Percentiles rank a stretch among this genome's conserved stretches.
Evolutionary conservation across 1,140 invertebrate species (phyloP).

Genomic region (Ceratosolen solmsi): DNA sequence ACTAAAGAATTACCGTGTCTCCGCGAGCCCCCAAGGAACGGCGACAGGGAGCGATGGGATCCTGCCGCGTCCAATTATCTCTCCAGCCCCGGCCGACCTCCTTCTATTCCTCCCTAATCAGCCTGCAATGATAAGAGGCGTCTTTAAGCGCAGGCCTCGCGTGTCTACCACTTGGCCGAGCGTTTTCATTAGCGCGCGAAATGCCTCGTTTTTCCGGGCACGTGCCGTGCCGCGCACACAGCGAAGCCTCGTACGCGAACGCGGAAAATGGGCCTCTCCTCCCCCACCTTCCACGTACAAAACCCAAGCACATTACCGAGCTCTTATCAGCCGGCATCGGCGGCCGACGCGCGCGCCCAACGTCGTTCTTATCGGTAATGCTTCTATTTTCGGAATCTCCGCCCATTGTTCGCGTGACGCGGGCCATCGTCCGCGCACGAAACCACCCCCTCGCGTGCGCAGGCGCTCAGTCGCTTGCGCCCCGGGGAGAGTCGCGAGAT

Average conservation of each 20-base stretch:
- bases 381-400: constrained; percentile 73
- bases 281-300: not conserved
- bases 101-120: too few relatives aligned
- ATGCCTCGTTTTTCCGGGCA: not conserved
- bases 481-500: not conserved
- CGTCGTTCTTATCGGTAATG: constrained; percentile 70
- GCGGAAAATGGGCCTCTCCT: not conserved
- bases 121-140: too few relatives aligned
- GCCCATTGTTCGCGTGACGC: constrained; percentile 72
- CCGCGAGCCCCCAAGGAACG: too few relatives aligned
- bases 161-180: not conserved
- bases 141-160: not conserved
- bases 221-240: too few relatives aligned
- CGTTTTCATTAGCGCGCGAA: too few relatives aligned
- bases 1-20: too few relatives aligned
- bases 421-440: constrained; percentile 39
- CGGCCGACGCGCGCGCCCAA: constrained; percentile 13
- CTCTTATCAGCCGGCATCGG: constrained; percentile 40
- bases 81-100: too few relatives aligned
- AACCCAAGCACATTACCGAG: not conserved
- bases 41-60: too few relatives aligned
- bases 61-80: too few relatives aligned
- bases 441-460: not conserved
- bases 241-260: too few relatives aligned
- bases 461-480: not conserved